These are phyloP conservation scores for Andrena fulva DNA, from an alignment of 2,888 invertebrate genomes.

Conservation along the genomic window DNA sequence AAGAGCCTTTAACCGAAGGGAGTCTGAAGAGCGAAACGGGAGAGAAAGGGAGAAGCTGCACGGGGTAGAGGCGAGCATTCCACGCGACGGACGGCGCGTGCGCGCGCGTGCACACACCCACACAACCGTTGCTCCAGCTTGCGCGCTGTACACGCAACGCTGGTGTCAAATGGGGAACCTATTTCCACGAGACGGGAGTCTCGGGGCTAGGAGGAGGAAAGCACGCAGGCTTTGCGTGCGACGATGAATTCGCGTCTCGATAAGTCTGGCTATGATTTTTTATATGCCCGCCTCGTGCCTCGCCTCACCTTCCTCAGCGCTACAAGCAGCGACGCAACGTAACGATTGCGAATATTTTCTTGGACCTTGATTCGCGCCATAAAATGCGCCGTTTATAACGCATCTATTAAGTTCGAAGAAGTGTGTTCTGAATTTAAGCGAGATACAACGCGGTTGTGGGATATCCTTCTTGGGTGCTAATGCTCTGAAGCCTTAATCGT, in stretches of 20 bases:
- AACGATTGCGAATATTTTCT: neutral
- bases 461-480: no score
- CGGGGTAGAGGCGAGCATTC: slow-evolving; percentile 45
- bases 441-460: no score
- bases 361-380: no score
- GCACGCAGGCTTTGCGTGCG: slow-evolving; percentile 22
- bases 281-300: neutral
- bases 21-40: slow-evolving; percentile 44
- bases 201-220: slow-evolving; percentile 1
- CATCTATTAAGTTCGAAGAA: no score
- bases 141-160: slow-evolving; percentile 21
- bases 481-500: no score
- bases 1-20: slow-evolving; percentile 60
- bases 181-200: slow-evolving; percentile 43
- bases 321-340: neutral
- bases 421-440: no score
- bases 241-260: slow-evolving; percentile 24
- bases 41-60: slow-evolving; percentile 20
- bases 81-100: slow-evolving; percentile 51
- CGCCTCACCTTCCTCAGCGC: neutral
- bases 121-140: neutral
- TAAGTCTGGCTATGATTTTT: slow-evolving; percentile 14
- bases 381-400: no score
- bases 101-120: slow-evolving; percentile 32
- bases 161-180: slow-evolving; percentile 46